Base-by-base conservation (phyloP, 2,113 vertebrate genomes). In the Gambusia affinis region DNA sequence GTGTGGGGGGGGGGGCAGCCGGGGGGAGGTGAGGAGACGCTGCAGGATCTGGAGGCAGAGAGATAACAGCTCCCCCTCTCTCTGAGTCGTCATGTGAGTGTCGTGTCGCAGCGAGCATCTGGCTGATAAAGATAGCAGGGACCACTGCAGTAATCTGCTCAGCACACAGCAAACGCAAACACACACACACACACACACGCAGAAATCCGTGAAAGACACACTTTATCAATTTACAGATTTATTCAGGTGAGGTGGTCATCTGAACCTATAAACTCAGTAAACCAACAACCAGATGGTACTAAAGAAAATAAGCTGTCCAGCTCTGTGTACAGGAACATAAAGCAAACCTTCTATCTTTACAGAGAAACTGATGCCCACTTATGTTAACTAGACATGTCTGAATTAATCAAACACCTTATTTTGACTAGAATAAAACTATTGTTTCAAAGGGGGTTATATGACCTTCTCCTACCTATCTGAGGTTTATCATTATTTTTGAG, bases 231-330 rank as follows among this genome's bases (percentile, higher is more conserved):
- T 62, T 81, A 87, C 76, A 70, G 37, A 89, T 89, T 87, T 86
- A 88, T 79, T 90, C 85, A 82, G 75, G 61, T 76, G 24, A 79
- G 77, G 79, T 88, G 84, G 80, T 90, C 81, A 86, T 87, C 75
- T 78, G 72, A 82, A 83, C 57, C 39, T 27, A 37, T 19, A 8
- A 22, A 31, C 69, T 77, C 61, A 51, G 83, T 73, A 80, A 87
- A 82, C 28, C 17, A 24, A 35, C 15, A 79, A 74, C 87, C 79
- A 68, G 70, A 39, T 61, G 37, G 2, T 64, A 30, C 78, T 64
- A 61, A 57, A 82, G 33, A 71, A 73, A 75, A 67, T 51, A 19
- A 75, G 44, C 70, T 64, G 54, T n/a, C 2, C 33, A 61, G 33
- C 54, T 77, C n/a, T 22, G 8, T 17, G 33, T 28, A 1, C 51